A percentile compares a stretch with the other conserved stretches of the same genome.
Conservation (phyloP, 53 echinoderm and acorn worm genomes). For the Henricia sp. region DNA sequence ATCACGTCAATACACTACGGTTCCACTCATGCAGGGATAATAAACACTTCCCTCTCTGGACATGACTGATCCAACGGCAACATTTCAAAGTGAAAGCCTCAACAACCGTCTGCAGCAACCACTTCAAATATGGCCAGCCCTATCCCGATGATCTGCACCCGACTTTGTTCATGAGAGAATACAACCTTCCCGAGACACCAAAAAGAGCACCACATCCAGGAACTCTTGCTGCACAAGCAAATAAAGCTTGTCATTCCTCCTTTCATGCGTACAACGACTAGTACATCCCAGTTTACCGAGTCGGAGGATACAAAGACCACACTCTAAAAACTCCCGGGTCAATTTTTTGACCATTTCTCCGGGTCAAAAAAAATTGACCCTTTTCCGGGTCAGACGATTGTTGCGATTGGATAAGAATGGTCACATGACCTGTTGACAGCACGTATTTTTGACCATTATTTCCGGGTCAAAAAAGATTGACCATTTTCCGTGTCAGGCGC, state of each 20-base stretch:
- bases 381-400: too few species aligned
- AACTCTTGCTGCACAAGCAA: slow-evolving; percentile 70
- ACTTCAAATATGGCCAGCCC: slow-evolving; percentile 56
- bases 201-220: slow-evolving; percentile 60
- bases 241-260: slow-evolving; percentile 74
- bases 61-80: not conserved
- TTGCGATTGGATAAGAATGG: too few species aligned
- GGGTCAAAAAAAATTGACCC: too few species aligned
- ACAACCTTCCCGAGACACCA: slow-evolving; percentile 27
- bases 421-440: too few species aligned
- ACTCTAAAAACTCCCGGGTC: too few species aligned
- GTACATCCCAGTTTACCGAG: slow-evolving; percentile 59
- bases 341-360: too few species aligned
- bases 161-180: slow-evolving; percentile 41
- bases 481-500: too few species aligned
- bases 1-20: not conserved
- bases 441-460: too few species aligned
- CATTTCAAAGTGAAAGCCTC: slow-evolving; percentile 9
- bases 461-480: too few species aligned
- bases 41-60: slow-evolving; percentile 29
- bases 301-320: slow-evolving; percentile 63
- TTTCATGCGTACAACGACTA: slow-evolving; percentile 66
- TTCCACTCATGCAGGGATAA: slow-evolving; percentile 10
- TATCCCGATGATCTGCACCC: slow-evolving; percentile 51
- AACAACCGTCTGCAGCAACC: slow-evolving; percentile 64